These are phyloP conservation scores for Ernsta delagoae DNA, from an alignment of 2,888 invertebrate species.

Conservation along the genomic window DNA sequence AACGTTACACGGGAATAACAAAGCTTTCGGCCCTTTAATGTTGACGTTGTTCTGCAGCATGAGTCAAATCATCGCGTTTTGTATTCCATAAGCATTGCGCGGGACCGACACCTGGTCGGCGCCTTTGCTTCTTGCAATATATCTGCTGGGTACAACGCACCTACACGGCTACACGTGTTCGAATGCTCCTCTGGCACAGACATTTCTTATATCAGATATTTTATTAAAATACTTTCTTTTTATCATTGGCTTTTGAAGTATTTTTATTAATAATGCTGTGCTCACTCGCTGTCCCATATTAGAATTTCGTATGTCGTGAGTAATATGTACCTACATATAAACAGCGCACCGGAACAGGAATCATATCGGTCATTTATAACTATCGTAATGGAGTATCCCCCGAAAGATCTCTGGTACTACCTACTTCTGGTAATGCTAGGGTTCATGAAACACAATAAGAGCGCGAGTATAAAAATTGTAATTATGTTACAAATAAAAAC, in stretches of 20 bases:
- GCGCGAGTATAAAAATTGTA: too few species aligned
- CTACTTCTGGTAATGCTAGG: too few species aligned
- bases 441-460: too few species aligned
- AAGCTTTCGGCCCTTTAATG: constrained; percentile 30
- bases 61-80: constrained; percentile 45
- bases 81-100: constrained; percentile 54
- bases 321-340: too few species aligned
- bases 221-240: neutral
- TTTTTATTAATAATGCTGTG: too few species aligned
- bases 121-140: constrained; percentile 43
- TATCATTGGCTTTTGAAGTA: too few species aligned
- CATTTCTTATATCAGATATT: constrained; percentile 1
- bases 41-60: constrained; percentile 32
- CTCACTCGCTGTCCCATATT: too few species aligned
- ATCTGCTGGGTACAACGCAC: constrained; percentile 21
- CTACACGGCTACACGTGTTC: constrained; percentile 15
- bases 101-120: constrained; percentile 52
- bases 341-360: too few species aligned
- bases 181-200: neutral
- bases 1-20: constrained; percentile 29
- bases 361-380: too few species aligned
- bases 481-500: neutral
- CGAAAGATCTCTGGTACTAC: too few species aligned
- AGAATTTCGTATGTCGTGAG: too few species aligned
- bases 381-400: too few species aligned